Base-by-base conservation (phyloP, 1,140 invertebrate genomes). In the Xylocopa sonorina region DNA sequence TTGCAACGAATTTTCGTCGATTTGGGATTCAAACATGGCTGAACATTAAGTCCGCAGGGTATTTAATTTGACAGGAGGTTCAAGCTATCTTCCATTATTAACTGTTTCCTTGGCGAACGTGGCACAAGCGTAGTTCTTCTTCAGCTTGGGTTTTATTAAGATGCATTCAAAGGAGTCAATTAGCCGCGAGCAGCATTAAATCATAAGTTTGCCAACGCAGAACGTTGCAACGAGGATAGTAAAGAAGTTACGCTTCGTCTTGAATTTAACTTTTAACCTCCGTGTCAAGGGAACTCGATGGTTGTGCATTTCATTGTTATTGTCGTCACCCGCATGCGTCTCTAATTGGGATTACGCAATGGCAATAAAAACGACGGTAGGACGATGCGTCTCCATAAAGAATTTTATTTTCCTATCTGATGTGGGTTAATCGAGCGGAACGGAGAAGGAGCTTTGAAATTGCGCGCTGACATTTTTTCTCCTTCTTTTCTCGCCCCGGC, bases 261-360 rank as follows among this genome's bases (percentile, higher is more conserved):
- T 12, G 29, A 41, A 46, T 41, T 48, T 34, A 48, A 62, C 69
- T 66, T 66, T 66, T 68, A 53, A 53, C 46, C 46, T 51, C 14
- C 7, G 32, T 34, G 57, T 73, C 71, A 50, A 73, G 55, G 68
- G 32, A 43, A 43, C 32, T 53, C 50, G 27, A 0, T n/a, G 16
- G 32, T 24, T 58, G 29, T 21, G 51, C 51, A 14, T 29, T 21
- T 50, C 29, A 29, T 32, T 58, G 64, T 53, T 68, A 55, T 50
- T 58, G 16, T 53, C 63, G 53, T 51, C 76, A 84, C 82, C 82
- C 82, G 81, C 82, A 71, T 79, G 21, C 18, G 34, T 64, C 34
- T 51, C 5, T 29, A 16, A 74, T 21, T n/a, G 3, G 6, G 53
- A 66, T 71, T 71, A 83, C 71, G 48, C 60, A 83, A 84, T n/a